Conservation (phyloP, 2,888 invertebrate species). For the Corbicula japonica region DNA sequence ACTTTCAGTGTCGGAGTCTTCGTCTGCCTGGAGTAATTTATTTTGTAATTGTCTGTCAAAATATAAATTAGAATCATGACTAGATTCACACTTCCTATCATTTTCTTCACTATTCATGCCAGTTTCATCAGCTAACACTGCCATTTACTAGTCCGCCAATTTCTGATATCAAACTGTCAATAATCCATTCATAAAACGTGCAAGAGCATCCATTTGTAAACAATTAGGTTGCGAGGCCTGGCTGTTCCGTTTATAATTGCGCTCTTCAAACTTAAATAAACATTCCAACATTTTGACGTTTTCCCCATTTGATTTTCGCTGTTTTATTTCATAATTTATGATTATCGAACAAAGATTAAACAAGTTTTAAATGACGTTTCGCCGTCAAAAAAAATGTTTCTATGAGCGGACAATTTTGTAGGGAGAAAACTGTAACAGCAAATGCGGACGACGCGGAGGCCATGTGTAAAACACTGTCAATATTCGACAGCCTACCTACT, state of each 20-base stretch:
- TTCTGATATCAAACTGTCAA: slow-evolving; percentile 3
- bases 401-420: too few relatives aligned
- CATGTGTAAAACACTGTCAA: too few relatives aligned
- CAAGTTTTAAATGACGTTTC: too few relatives aligned
- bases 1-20: slow-evolving; percentile 63
- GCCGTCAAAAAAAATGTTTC: too few relatives aligned
- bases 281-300: too few relatives aligned
- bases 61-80: slow-evolving; percentile 68
- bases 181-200: slow-evolving; percentile 35
- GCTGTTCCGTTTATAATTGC: slow-evolving; percentile 63
- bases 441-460: too few relatives aligned
- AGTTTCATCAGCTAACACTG: slow-evolving; percentile 46
- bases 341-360: too few relatives aligned
- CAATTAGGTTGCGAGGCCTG: slow-evolving; percentile 65
- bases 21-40: slow-evolving; percentile 76
- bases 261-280: too few relatives aligned
- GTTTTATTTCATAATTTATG: too few relatives aligned
- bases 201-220: slow-evolving; percentile 64
- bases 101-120: slow-evolving; percentile 57
- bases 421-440: too few relatives aligned
- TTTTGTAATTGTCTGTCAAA: slow-evolving; percentile 75
- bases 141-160: slow-evolving; percentile 36
- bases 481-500: too few relatives aligned
- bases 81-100: slow-evolving; percentile 51
- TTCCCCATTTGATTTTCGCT: too few relatives aligned